Evolutionary conservation across 2,888 invertebrate genomes (phyloP), one percentile per base, ranked within the genome.

Genomic region (Nomada ruficornis): DNA sequence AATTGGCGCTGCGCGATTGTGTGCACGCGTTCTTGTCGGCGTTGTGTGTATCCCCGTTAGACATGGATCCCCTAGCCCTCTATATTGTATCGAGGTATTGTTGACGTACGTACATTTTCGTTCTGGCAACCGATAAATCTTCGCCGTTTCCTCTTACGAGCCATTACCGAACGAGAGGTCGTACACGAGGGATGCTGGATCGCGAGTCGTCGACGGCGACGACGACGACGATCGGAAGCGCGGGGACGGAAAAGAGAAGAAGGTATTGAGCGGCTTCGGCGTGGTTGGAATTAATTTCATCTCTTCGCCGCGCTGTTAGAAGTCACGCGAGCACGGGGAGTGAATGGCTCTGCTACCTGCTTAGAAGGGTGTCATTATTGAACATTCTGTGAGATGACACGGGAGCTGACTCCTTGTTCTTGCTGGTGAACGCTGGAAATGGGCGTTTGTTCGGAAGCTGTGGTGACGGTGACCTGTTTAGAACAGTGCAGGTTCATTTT

Each of bases 51-150:
- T 20, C 83, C 78, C 80, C 82, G 64, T 68, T 54, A 72, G 47
- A 63, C 55, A 57, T 44, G n/a, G 1, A 44, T 23, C n/a, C 60
- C 67, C 70, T 36, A 68, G 64, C 64, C 74, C 64, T 70, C 62
- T 84, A 88, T 86, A 87, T 90, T 89, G 91, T 90, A 88, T 91
- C 88, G 83, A 86, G 79, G 83, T 85, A 91, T 91, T 92, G 91
- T 93, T 87, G 90, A 90, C 90, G 90, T 89, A 84, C 90, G 85
- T 89, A 90, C 89, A 90, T 90, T 88, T 87, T 89, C 89, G 86
- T 86, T 82, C 85, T 83, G 88, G 89, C 89, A 89, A 89, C 88
- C 91, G 83, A 93, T 93, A 92, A 93, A 92, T 93, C 93, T 92
- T 90, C 85, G 88, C 89, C 88, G 85, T 90, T 91, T 91, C 92